Conservation (phyloP, 1,140 invertebrate species). For the Zelostemma sp. region DNA sequence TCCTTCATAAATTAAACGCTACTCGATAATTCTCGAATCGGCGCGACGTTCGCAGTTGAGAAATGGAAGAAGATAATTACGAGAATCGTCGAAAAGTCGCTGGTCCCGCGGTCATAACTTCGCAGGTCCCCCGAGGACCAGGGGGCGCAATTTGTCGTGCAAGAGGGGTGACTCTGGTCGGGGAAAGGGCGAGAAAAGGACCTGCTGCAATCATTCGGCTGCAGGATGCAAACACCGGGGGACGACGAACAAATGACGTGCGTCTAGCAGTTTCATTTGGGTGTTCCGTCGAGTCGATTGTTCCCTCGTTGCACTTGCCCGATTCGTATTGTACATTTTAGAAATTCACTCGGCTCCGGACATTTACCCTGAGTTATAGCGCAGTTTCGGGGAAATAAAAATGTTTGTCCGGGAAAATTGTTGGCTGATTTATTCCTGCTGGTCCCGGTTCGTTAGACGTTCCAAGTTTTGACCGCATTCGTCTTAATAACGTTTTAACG, state of each 20-base stretch:
- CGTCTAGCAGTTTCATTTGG: slow-evolving; percentile 30
- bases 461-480: slow-evolving; percentile 44
- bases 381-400: too few relatives aligned
- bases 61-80: slow-evolving; percentile 56
- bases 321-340: background rate
- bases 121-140: slow-evolving; percentile 52
- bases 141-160: slow-evolving; percentile 60
- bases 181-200: slow-evolving; percentile 45
- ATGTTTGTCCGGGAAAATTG: too few relatives aligned
- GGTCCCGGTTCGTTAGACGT: slow-evolving; percentile 22
- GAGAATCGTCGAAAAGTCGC: slow-evolving; percentile 62
- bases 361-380: too few relatives aligned
- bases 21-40: slow-evolving; percentile 1
- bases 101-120: slow-evolving; percentile 62
- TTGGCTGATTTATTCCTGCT: too few relatives aligned
- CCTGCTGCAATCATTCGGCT: slow-evolving; percentile 57
- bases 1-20: slow-evolving; percentile 2
- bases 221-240: slow-evolving; percentile 46
- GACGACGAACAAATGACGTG: slow-evolving; percentile 56
- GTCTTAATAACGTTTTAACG: slow-evolving; percentile 61
- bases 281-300: slow-evolving; percentile 18
- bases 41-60: background rate
- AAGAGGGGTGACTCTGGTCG: slow-evolving; percentile 13
- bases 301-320: slow-evolving; percentile 9
- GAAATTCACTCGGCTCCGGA: background rate